A percentile compares a stretch with the other conserved stretches of the same genome.
Conservation (phyloP, 2,113 vertebrate genomes). For the Fregata magnificens region DNA sequence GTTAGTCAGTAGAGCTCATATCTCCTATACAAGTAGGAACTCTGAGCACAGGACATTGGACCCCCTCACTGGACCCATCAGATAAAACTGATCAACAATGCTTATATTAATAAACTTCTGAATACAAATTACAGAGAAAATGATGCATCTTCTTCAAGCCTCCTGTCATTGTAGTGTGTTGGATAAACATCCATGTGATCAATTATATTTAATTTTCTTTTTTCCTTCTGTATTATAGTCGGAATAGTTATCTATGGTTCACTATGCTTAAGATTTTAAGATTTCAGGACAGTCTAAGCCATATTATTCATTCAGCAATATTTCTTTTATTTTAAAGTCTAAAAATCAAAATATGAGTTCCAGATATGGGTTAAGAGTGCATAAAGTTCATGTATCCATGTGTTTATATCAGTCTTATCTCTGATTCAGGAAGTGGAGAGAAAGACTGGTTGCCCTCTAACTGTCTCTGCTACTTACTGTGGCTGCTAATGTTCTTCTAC, state of each 20-base stretch:
- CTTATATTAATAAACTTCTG: neutral
- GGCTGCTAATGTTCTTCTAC: neutral
- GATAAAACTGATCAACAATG: neutral
- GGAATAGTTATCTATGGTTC: neutral
- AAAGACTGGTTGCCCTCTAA: neutral
- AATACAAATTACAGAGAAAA: neutral
- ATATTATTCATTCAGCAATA: neutral
- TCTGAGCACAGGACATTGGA: neutral
- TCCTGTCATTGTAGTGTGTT: neutral
- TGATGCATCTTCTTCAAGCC: neutral
- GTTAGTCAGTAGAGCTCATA: neutral
- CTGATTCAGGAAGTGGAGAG: neutral
- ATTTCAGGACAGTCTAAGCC: neutral
- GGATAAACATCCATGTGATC: too few species aligned
- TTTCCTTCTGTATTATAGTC: neutral
- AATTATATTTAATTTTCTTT: neutral
- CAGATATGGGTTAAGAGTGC: neutral
- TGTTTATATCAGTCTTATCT: neutral
- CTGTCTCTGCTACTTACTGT: neutral
- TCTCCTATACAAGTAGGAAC: neutral
- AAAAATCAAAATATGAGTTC: neutral
- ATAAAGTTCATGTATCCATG: neutral
- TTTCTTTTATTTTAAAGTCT: neutral
- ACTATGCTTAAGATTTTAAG: neutral
- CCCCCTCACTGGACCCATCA: neutral